Evolutionary conservation across 2,113 vertebrate species (phyloP).

Genomic region (Rhinolophus ferrumequinum): DNA sequence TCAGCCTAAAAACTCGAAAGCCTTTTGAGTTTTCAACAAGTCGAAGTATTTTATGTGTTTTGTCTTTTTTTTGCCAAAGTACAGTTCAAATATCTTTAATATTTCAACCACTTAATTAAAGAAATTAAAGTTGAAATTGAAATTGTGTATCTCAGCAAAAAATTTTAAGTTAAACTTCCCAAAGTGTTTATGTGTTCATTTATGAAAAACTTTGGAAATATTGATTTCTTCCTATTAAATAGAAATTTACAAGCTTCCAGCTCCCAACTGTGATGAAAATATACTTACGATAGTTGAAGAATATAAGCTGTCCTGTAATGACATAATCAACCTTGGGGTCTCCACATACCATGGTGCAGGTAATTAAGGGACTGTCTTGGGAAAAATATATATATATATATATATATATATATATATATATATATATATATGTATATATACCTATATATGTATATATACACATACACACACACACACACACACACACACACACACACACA

Average conservation of each 20-base stretch:
- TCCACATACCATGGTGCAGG: not conserved
- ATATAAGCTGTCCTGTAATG: not conserved
- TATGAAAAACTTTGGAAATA: not conserved
- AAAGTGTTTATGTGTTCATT: not conserved
- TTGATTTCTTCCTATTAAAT: not conserved
- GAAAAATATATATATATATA: not conserved
- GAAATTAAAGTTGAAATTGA: not conserved
- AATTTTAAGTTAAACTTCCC: not conserved
- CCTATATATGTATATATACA: too few species aligned
- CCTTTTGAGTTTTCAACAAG: not conserved
- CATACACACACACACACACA: too few species aligned
- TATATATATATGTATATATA: not conserved
- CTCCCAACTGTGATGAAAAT: not conserved
- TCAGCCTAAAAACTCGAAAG: not conserved
- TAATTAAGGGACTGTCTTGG: not conserved
- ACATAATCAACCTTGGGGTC: not conserved
- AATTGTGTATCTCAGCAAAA: not conserved
- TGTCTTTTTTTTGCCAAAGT: not conserved
- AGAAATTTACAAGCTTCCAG: not conserved
- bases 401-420: too few species aligned
- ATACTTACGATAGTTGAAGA: not conserved
- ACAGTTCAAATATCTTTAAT: not conserved
- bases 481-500: too few species aligned
- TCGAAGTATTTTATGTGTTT: not conserved
- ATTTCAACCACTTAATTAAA: not conserved